Evolutionary conservation across 1,140 invertebrate genomes (phyloP).

Genomic region (Panagrolaimus sp.): DNA sequence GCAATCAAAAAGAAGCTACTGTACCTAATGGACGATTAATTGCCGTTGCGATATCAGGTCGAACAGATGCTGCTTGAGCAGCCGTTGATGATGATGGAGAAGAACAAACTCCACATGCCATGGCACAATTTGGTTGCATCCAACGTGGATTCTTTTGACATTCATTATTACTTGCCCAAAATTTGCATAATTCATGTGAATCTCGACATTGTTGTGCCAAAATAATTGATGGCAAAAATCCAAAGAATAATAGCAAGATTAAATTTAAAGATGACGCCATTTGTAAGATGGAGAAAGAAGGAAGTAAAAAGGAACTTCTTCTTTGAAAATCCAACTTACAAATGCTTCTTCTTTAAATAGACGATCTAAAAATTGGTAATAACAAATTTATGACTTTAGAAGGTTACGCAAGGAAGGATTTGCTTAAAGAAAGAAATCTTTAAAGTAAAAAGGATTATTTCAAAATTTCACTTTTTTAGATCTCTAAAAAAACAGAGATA

Average conservation of each 20-base stretch:
- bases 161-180: constrained; percentile 32
- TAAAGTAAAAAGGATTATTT: no score
- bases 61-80: not conserved
- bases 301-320: no score
- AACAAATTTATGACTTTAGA: no score
- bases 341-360: no score
- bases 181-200: constrained; percentile 22
- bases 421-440: no score
- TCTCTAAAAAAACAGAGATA: no score
- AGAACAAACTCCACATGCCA: constrained; percentile 31
- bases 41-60: not conserved
- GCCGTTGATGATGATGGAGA: not conserved
- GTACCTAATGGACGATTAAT: not conserved
- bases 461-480: no score
- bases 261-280: not conserved
- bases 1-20: no score
- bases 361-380: no score
- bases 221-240: not conserved
- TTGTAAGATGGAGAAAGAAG: no score
- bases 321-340: no score
- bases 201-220: constrained; percentile 16
- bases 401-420: no score
- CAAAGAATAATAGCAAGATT: not conserved
- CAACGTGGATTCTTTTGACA: constrained; percentile 32
- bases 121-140: constrained; percentile 33